Evolutionary conservation across 64 coral and sea anemone genomes (phyloP), one percentile per base, ranked within the genome.

Genomic region (Anthopleura sola): DNA sequence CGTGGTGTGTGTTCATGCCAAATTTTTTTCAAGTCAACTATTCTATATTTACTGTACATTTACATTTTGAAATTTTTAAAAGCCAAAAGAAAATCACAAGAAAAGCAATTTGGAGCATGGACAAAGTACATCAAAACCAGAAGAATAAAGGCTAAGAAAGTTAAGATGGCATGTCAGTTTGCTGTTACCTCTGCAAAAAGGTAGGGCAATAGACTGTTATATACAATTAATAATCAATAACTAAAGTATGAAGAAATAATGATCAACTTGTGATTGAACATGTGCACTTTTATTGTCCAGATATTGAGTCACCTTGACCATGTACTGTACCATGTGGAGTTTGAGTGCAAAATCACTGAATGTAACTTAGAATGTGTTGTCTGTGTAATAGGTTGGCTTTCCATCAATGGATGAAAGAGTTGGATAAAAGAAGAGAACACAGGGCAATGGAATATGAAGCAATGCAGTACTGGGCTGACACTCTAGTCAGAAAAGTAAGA

Each of bases 391-490:
- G 58, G 58, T 62, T 62, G 21, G 58, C 58, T 62, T 62, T 62
- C 11, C 21, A 62, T 5, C 58, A 62, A 26, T 93, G 91, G 91
- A 75, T 83, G 20, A 55, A 68, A 78, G 69, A 78, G 64, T 51
- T 88, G 19, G 44, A 54, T 31, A 80, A 85, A 18, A 77, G 33
- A 83, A 38, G 75, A 68, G 74, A 93, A 23, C 68, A 88, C 28
- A 28, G 37, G 24, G 23, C 57, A 44, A 85, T 88, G 86, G 86
- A 93, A 38, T 36, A 71, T 0, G 50, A 78, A 85, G 91, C 91
- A 31, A 69, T 93, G 7, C 86, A 88, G 37, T 88, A 88, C 54
- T 93, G 91, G 91, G 91, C 86, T 47, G 37, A 39, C 26, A 85
- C 50, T 79, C 55, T 93, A 31, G 48, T 93, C 36, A 28, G 3